Evolutionary conservation across 30 jellyfish, hydroid and myxozoan genomes (phyloP).

Genomic region (Cassiopea andromeda): DNA sequence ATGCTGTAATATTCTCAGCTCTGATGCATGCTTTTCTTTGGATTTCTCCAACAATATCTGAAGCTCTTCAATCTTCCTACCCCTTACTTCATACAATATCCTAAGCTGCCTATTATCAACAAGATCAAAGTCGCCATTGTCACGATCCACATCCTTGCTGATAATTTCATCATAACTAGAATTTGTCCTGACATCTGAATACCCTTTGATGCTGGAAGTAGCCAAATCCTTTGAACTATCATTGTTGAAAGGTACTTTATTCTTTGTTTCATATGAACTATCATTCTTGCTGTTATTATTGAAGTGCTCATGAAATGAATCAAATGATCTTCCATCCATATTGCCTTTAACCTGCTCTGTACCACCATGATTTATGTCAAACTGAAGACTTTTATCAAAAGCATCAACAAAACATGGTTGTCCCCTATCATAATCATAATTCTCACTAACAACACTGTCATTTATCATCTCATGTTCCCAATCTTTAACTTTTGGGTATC

Average conservation of each 20-base stretch:
- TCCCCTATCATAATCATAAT: neutral
- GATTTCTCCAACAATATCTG: constrained; percentile 35
- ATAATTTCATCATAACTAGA: neutral
- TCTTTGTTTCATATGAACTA: neutral
- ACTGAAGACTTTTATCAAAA: neutral
- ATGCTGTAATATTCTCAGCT: constrained; percentile 75
- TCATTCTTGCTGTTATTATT: constrained; percentile 5
- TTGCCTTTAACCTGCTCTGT: neutral
- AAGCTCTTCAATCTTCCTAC: constrained; percentile 81
- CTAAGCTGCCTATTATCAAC: constrained; percentile 63
- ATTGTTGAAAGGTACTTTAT: neutral
- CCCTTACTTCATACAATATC: constrained; percentile 86
- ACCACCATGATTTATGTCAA: neutral
- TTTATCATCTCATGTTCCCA: neutral
- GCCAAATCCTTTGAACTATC: neutral
- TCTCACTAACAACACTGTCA: neutral
- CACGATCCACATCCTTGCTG: neutral
- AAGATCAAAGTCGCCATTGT: neutral
- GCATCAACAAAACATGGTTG: neutral
- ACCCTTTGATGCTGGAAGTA: neutral
- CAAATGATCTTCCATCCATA: neutral
- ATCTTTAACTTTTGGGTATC: neutral
- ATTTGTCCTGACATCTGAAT: neutral
- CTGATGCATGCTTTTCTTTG: constrained; percentile 61
- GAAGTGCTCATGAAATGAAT: constrained; percentile 45